phyloP scores from a whole-genome alignment of 2,797 vertebrate species.

The Synaphobranchus kaupii region DNA sequence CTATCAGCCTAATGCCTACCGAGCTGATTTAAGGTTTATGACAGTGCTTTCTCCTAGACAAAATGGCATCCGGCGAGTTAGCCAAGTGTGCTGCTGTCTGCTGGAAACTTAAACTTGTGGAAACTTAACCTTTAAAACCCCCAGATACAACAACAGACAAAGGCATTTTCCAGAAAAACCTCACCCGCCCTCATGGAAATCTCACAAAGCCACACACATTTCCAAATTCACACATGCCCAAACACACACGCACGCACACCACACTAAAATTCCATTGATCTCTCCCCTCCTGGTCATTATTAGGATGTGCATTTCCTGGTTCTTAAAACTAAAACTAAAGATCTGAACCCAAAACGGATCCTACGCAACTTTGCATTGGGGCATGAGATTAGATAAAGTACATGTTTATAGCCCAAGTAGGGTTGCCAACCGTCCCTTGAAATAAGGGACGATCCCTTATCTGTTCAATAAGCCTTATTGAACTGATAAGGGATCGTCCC shows the following conservation, averaged over 20 bases:
- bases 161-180: neutral
- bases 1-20: neutral
- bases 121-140: neutral
- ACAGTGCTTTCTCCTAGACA: neutral
- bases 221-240: neutral
- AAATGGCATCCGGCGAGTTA: neutral
- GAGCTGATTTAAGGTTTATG: neutral
- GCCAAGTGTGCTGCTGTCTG: neutral
- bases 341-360: neutral
- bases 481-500: too few relatives aligned
- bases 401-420: neutral
- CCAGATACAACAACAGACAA: neutral
- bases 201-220: neutral
- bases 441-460: too few relatives aligned
- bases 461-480: too few relatives aligned
- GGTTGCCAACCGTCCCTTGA: too few relatives aligned
- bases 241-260: neutral
- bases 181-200: neutral
- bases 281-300: neutral
- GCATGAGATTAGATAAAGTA: neutral
- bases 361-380: neutral
- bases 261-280: neutral
- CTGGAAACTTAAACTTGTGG: neutral
- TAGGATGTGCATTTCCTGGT: neutral
- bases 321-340: neutral